Evolutionary conservation across 2,888 invertebrate genomes (phyloP).

Genomic region (Drosophila recens): DNA sequence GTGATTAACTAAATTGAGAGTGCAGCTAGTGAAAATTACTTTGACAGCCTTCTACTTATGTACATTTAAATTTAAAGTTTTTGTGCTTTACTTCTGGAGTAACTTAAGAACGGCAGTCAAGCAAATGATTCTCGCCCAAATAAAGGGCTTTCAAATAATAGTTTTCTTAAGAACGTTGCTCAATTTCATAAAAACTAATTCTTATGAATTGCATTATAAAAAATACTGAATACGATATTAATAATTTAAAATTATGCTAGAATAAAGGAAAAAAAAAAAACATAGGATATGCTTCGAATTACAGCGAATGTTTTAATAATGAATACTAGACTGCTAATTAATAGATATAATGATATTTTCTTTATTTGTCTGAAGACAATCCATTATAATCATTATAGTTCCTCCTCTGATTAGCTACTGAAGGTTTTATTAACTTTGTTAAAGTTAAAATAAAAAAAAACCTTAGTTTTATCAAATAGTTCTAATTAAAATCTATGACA

Average conservation of each 20-base stretch:
- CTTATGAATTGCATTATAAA: too few species aligned
- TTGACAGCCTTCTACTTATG: constrained; percentile 3
- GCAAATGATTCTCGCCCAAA: background rate
- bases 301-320: too few species aligned
- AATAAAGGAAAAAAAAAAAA: too few species aligned
- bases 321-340: too few species aligned
- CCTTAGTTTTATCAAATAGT: background rate
- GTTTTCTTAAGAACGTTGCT: background rate
- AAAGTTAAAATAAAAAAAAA: background rate
- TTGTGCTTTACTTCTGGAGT: background rate
- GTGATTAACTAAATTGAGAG: constrained; percentile 41
- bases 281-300: too few species aligned
- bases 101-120: background rate
- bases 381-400: too few species aligned
- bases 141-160: background rate
- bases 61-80: background rate
- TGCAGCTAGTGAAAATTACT: constrained; percentile 27
- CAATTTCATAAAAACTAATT: too few species aligned
- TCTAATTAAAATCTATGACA: background rate
- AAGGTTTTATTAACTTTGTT: background rate
- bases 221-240: too few species aligned
- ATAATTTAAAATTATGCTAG: too few species aligned
- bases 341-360: too few species aligned
- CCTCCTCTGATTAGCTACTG: background rate
- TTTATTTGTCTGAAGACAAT: too few species aligned